phyloP scores from a whole-genome alignment of 1,140 invertebrate genomes.

The Drosophila ercepeae region DNA sequence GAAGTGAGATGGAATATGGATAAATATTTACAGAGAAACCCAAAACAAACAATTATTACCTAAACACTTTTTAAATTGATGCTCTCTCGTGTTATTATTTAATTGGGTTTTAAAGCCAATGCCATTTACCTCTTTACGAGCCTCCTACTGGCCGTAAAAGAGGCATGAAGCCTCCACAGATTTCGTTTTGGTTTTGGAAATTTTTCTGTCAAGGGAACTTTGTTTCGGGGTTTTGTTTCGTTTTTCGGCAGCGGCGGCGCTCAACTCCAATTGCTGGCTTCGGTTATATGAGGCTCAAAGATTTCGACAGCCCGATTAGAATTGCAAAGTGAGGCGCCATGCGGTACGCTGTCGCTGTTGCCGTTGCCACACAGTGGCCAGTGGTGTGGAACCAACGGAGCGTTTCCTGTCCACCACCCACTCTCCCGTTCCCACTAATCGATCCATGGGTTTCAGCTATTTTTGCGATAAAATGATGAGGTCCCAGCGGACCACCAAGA shows the following conservation, averaged over 20 bases:
- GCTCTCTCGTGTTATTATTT: not conserved
- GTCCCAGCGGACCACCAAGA: no score
- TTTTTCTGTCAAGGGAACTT: slow-evolving; percentile 15
- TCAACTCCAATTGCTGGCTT: slow-evolving; percentile 44
- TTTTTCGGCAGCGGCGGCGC: slow-evolving; percentile 20
- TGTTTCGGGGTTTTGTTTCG: slow-evolving; percentile 27
- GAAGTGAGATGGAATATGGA: not conserved
- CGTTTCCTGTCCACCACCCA: slow-evolving; percentile 4
- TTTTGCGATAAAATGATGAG: not conserved
- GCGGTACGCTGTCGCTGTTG: slow-evolving; percentile 24
- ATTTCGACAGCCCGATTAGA: slow-evolving; percentile 65
- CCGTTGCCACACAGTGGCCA: slow-evolving; percentile 14
- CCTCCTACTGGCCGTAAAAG: slow-evolving; percentile 6
- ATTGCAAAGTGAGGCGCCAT: slow-evolving; percentile 53
- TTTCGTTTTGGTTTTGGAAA: not conserved
- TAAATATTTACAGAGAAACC: not conserved
- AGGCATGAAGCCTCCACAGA: not conserved
- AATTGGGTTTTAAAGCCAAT: slow-evolving; percentile 1
- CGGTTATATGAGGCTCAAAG: slow-evolving; percentile 67
- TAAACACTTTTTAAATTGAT: no score
- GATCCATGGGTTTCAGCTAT: not conserved
- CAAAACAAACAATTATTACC: not conserved
- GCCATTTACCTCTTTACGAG: not conserved
- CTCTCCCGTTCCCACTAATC: not conserved
- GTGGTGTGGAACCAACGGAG: slow-evolving; percentile 43